These are phyloP conservation scores for Magallana angulata DNA, from an alignment of 1,140 invertebrate species.

Conservation along the genomic window DNA sequence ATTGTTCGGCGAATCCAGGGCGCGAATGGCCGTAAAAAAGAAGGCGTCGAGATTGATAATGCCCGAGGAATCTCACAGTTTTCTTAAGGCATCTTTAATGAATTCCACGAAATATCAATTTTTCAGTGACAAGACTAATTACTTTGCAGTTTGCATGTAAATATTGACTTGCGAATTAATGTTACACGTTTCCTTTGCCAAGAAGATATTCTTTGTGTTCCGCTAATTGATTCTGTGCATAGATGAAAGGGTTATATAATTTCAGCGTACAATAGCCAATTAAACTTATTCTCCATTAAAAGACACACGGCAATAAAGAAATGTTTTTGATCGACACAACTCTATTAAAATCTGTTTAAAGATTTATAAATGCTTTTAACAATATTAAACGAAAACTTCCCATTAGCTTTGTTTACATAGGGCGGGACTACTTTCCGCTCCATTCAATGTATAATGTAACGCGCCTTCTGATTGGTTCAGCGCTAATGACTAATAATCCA, in stretches of 20 bases:
- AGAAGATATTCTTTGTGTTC: constrained; percentile 33
- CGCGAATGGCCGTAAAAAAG: background rate
- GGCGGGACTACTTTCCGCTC: constrained; percentile 39
- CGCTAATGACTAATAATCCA: constrained; percentile 40
- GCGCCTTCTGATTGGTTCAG: constrained; percentile 26
- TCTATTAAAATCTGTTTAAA: constrained; percentile 42
- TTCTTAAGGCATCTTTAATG: constrained; percentile 10
- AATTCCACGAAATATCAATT: constrained; percentile 27
- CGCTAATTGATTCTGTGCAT: background rate
- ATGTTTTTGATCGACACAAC: constrained; percentile 39
- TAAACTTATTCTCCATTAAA: constrained; percentile 37
- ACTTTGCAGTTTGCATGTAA: constrained; percentile 30
- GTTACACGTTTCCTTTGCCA: constrained; percentile 31
- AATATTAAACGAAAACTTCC: constrained; percentile 39
- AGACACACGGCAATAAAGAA: constrained; percentile 23
- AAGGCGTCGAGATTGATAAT: background rate
- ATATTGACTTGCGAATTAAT: constrained; percentile 34
- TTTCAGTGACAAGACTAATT: constrained; percentile 27
- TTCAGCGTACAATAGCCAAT: constrained; percentile 13
- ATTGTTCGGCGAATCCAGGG: background rate
- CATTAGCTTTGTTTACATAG: constrained; percentile 38
- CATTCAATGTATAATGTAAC: constrained; percentile 33
- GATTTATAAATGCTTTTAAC: constrained; percentile 45
- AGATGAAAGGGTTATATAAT: constrained; percentile 44
- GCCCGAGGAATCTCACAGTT: constrained; percentile 11